phyloP scores from a whole-genome alignment of 2,888 invertebrate genomes.

The Papilio elwesi region DNA sequence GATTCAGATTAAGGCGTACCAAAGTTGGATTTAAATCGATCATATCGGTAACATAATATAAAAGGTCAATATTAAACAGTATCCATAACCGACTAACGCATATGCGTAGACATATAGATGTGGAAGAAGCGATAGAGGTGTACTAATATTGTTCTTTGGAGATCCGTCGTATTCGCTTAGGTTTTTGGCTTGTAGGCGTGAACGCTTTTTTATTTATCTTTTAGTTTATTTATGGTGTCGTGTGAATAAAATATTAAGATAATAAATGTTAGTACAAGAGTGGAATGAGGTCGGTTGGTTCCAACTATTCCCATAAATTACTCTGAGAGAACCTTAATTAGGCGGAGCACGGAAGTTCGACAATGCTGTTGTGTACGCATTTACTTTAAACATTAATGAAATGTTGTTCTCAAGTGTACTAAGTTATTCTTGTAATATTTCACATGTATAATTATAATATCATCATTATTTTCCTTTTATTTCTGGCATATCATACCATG shows the following conservation, averaged over 20 bases:
- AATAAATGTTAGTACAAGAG: conserved; percentile 30
- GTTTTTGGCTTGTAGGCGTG: background rate
- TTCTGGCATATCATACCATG: no score
- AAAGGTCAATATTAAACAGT: no score
- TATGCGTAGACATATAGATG: no score
- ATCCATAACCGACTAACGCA: no score
- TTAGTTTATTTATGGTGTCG: conserved; percentile 31
- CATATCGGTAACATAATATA: no score
- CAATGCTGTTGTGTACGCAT: conserved; percentile 12
- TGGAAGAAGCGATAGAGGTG: no score
- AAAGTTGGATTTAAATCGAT: no score
- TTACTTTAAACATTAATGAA: conserved; percentile 22
- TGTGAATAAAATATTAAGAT: conserved; percentile 40
- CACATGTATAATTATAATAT: background rate
- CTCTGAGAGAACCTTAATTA: conserved; percentile 35
- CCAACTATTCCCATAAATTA: conserved; percentile 31
- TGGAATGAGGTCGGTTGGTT: conserved; percentile 26
- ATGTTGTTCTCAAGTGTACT: conserved; percentile 5
- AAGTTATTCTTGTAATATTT: background rate
- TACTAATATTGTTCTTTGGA: no score
- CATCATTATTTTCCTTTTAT: no score
- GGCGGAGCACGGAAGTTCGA: conserved; percentile 28
- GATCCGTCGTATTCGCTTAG: no score
- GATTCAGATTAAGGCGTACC: no score
- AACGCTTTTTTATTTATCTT: conserved; percentile 9